Base-by-base conservation (phyloP, 2,888 invertebrate genomes). In the Elmis aenea region DNA sequence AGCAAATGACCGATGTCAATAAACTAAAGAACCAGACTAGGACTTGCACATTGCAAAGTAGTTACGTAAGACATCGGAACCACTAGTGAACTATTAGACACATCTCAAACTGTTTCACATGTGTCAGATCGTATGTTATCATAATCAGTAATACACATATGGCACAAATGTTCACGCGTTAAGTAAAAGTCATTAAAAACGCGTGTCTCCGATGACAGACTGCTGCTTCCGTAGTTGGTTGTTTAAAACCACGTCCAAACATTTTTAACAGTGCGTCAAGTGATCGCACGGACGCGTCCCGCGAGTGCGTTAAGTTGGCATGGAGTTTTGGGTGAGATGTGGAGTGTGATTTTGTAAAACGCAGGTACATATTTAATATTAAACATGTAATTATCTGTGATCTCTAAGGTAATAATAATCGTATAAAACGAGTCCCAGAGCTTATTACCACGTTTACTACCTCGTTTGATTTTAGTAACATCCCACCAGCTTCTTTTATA, bases 81-180 rank as follows among this genome's bases (percentile, higher is more conserved):
- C 5, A 18, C 14, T 29, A 27, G 33, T 20, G 29, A 33, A 29
- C 24, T 35, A 13, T 26, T 24, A n/a, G 6, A 8, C 5, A 8
- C 5, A 18, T 8, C 22, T 42, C 28, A 41, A 42, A 33, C 42
- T 37, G 26, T 42, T 37, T 38, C 33, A 31, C 42, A 42, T 37
- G 25, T 37, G 42, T 27, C 32, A 28, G 15, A 13, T 26, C 28
- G 33, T 12, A 29, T 42, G 42, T 21, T 33, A 29, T 37, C 42
- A 25, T 33, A 26, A 42, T 42, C 36, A 42, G 28, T 13, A 32
- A 33, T 23, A 18, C 13, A 33, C 33, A 39, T 15, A 33, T 33
- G 32, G 38, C 16, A 8, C 14, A 37, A 27, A 10, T 32, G 16
- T 27, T 38, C 32, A 26, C 32, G 32, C 38, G 32, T 29, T 36